Evolutionary conservation across 1,140 invertebrate genomes (phyloP).

Genomic region (Pollicipes pollicipes): DNA sequence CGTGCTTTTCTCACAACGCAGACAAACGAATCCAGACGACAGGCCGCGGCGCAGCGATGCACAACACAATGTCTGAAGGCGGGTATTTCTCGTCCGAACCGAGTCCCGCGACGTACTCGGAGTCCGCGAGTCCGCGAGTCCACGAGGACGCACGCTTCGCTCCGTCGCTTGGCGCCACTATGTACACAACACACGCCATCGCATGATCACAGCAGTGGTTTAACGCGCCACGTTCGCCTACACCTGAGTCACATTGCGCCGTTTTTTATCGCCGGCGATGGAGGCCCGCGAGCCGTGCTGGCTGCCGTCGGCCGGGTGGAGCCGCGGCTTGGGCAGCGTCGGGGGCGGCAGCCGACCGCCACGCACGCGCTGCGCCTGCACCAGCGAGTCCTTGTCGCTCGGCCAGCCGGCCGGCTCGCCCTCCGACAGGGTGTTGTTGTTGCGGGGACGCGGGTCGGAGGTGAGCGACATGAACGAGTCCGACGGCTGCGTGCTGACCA

Average conservation of each 20-base stretch:
- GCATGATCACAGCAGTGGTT: too few species aligned
- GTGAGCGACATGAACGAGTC: not conserved
- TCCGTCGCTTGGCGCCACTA: too few species aligned
- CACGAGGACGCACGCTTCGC: too few species aligned
- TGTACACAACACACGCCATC: too few species aligned
- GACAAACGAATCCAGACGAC: too few species aligned
- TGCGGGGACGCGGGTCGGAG: too few species aligned
- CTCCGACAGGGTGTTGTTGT: not conserved
- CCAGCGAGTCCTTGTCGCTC: conserved; percentile 2
- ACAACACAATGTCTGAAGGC: too few species aligned
- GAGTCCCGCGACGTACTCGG: too few species aligned
- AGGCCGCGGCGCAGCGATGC: too few species aligned
- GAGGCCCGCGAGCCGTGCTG: not conserved
- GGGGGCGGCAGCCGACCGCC: not conserved
- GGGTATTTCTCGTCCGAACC: too few species aligned
- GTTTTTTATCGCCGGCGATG: not conserved
- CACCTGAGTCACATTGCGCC: conserved; percentile 1
- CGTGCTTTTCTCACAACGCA: too few species aligned
- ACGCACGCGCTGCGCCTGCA: not conserved
- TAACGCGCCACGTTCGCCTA: not conserved
- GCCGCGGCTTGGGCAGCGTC: not conserved
- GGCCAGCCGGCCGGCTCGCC: not conserved
- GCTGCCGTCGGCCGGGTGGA: not conserved
- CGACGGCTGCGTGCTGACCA: not conserved
- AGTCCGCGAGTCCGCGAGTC: too few species aligned